phyloP scores from a whole-genome alignment of 2,113 vertebrate species.

The Platichthys flesus region DNA sequence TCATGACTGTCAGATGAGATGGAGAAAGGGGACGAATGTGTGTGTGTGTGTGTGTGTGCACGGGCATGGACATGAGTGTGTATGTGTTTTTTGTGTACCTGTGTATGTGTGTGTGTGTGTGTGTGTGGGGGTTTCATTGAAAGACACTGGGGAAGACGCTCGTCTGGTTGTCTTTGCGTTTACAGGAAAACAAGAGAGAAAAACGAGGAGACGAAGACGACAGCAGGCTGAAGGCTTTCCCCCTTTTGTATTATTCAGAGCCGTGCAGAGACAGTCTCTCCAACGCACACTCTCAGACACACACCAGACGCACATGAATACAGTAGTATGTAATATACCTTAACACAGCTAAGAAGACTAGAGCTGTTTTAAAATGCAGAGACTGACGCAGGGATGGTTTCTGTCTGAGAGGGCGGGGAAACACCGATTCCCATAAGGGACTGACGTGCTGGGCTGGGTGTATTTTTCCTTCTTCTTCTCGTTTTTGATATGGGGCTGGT shows the following conservation, averaged over 20 bases:
- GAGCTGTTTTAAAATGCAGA: constrained; percentile 75
- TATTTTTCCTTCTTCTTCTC: neutral
- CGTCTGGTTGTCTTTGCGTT: constrained; percentile 44
- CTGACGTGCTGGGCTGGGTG: constrained; percentile 26
- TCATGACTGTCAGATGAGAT: constrained; percentile 28
- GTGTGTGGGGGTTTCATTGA: constrained; percentile 49
- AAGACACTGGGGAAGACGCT: constrained; percentile 51
- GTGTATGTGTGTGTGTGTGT: constrained; percentile 26
- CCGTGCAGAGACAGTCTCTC: constrained; percentile 38
- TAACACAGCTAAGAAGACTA: constrained; percentile 40
- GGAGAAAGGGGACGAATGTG: constrained; percentile 5
- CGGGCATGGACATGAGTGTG: neutral
- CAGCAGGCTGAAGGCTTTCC: constrained; percentile 49
- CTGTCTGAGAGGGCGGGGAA: constrained; percentile 71
- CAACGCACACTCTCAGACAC: constrained; percentile 5
- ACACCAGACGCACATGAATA: too few relatives aligned
- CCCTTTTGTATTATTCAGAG: constrained; percentile 78
- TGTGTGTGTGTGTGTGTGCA: neutral
- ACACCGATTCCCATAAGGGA: constrained; percentile 70
- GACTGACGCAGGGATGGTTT: constrained; percentile 57
- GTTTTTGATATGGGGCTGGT: too few relatives aligned
- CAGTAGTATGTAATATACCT: constrained; percentile 32
- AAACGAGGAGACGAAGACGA: constrained; percentile 34
- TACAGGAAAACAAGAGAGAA: constrained; percentile 28
- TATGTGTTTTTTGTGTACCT: neutral